These are phyloP conservation scores for Pediacus dermestoides DNA, from an alignment of 2,888 invertebrate genomes.

Conservation along the genomic window DNA sequence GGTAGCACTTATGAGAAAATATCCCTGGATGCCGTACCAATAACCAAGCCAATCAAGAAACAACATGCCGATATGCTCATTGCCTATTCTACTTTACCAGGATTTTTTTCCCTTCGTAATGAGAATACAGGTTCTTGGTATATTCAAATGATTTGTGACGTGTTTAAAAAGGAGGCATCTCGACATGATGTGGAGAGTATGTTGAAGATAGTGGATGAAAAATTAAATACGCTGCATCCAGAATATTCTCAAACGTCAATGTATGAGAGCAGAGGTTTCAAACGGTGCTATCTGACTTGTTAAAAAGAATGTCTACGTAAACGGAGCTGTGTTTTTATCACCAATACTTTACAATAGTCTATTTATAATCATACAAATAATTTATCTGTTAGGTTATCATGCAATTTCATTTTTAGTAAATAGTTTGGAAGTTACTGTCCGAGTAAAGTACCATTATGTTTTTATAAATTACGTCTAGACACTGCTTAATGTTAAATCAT, in stretches of 20 bases:
- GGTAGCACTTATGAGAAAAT: constrained; percentile 35
- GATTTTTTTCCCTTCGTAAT: constrained; percentile 60
- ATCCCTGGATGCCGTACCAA: constrained; percentile 28
- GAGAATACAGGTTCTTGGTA: constrained; percentile 64
- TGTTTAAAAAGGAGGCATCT: constrained; percentile 63
- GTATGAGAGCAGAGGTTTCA: constrained; percentile 63
- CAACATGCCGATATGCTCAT: constrained; percentile 59
- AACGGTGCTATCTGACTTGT: constrained; percentile 37
- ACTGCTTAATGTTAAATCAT: too few species aligned
- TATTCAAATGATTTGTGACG: constrained; percentile 63
- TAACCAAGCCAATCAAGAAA: constrained; percentile 29
- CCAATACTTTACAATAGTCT: too few species aligned
- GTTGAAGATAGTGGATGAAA: constrained; percentile 59
- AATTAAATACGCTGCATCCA: constrained; percentile 43
- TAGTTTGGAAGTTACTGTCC: too few species aligned
- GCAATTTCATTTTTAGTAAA: too few species aligned
- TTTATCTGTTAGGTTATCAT: too few species aligned
- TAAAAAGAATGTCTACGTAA: too few species aligned
- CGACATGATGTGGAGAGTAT: constrained; percentile 62
- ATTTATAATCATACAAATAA: too few species aligned
- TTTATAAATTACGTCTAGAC: too few species aligned
- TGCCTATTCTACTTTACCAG: constrained; percentile 63
- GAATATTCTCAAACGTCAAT: constrained; percentile 58
- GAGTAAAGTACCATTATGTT: too few species aligned
- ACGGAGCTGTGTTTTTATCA: too few species aligned